phyloP scores from a whole-genome alignment of 1,140 invertebrate genomes.

The Neodiprion pinetum region DNA sequence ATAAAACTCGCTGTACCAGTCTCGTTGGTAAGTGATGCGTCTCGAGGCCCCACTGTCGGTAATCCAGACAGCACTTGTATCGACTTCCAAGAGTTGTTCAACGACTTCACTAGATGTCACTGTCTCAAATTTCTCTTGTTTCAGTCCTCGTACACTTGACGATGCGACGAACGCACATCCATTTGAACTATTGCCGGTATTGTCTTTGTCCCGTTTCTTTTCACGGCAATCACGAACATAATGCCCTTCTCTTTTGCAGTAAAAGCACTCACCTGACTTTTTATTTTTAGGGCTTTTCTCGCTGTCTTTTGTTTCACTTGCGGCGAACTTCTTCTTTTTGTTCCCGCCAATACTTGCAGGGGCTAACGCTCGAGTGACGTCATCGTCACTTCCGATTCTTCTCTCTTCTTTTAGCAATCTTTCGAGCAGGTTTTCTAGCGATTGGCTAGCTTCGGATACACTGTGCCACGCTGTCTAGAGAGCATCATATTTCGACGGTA shows the following conservation, averaged over 20 bases:
- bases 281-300: not conserved
- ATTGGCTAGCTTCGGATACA: not conserved
- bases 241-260: not conserved
- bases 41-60: constrained; percentile 32
- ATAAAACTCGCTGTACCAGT: constrained; percentile 34
- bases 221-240: not conserved
- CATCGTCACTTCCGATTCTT: not conserved
- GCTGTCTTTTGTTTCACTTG: not conserved
- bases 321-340: not conserved
- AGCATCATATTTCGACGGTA: constrained; percentile 13
- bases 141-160: not conserved
- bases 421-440: constrained; percentile 10
- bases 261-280: not conserved
- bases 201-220: not conserved
- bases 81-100: not conserved
- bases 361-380: not conserved
- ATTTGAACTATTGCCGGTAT: not conserved
- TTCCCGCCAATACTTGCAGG: not conserved
- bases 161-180: not conserved
- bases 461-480: not conserved
- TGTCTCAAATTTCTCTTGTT: not conserved
- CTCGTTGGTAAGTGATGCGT: constrained; percentile 31
- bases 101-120: not conserved
- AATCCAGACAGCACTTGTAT: constrained; percentile 28
- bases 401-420: constrained; percentile 16